Evolutionary conservation across 1,140 invertebrate species (phyloP).

Genomic region (Bradynema listronoti): DNA sequence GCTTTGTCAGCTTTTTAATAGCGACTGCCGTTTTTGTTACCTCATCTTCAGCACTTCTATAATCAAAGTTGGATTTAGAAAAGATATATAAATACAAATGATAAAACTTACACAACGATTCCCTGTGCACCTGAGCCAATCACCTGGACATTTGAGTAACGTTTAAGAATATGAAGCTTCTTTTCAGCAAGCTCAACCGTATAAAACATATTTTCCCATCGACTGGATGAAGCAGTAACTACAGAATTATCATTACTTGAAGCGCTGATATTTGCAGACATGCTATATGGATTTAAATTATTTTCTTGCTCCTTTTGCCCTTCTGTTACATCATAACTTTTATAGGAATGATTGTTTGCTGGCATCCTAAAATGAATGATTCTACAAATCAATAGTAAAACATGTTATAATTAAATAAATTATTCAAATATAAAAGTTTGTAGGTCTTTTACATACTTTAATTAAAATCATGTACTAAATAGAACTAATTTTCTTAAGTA

Average conservation of each 20-base stretch:
- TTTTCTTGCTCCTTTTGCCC: not conserved
- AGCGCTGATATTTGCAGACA: not conserved
- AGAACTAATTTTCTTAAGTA: too few species aligned
- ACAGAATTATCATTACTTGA: slow-evolving; percentile 14
- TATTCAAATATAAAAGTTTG: too few species aligned
- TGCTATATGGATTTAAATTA: not conserved
- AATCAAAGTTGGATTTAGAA: slow-evolving; percentile 10
- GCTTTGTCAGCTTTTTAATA: slow-evolving; percentile 94
- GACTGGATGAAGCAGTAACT: slow-evolving; percentile 25
- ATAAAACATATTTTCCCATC: slow-evolving; percentile 6
- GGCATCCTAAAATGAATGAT: too few species aligned
- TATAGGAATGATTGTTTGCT: too few species aligned
- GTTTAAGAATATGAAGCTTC: slow-evolving; percentile 70
- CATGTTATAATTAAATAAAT: too few species aligned
- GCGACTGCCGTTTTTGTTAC: slow-evolving; percentile 70
- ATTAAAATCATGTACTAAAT: too few species aligned
- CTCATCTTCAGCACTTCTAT: slow-evolving; percentile 24
- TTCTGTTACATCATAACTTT: not conserved
- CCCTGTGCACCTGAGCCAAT: slow-evolving; percentile 97
- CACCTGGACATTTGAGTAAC: slow-evolving; percentile 90
- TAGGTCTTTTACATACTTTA: too few species aligned
- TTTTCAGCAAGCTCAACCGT: slow-evolving; percentile 29
- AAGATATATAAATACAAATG: not conserved
- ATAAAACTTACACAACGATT: slow-evolving; percentile 76
- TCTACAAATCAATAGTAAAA: too few species aligned